A percentile compares a stretch with the other conserved stretches of the same genome.
These are phyloP conservation scores for Zelleria hepariella DNA, from an alignment of 2,888 invertebrate species.

Conservation along the genomic window DNA sequence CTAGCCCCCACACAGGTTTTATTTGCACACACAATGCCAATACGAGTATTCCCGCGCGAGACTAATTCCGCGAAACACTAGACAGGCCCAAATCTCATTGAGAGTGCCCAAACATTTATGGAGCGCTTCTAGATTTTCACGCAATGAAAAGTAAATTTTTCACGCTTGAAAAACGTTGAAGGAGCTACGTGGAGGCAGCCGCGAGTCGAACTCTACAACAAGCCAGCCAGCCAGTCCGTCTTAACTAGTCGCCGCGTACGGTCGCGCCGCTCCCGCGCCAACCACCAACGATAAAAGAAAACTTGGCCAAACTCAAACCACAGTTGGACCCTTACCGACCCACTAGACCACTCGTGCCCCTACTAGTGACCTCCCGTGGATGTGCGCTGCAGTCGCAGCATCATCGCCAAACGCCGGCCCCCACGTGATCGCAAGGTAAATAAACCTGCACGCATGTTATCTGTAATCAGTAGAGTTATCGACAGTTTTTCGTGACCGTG, in stretches of 20 bases:
- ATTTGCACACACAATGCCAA: background rate
- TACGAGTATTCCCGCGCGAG: too few species aligned
- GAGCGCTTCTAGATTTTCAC: background rate
- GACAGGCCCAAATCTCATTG: background rate
- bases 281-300: background rate
- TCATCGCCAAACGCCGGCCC: background rate
- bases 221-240: background rate
- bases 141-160: conserved; percentile 1
- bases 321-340: background rate
- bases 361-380: conserved; percentile 7
- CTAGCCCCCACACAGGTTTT: background rate
- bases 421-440: conserved; percentile 21
- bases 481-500: background rate
- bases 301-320: background rate
- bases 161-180: background rate
- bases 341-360: conserved; percentile 1
- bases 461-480: conserved; percentile 2
- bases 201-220: background rate
- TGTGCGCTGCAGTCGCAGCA: background rate
- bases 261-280: background rate
- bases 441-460: conserved; percentile 12
- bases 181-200: background rate
- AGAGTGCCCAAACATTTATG: background rate
- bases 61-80: background rate
- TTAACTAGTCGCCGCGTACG: background rate